A percentile compares a stretch with the other conserved stretches of the same genome.
These are phyloP conservation scores for Pycnomerus fuliginosus DNA, from an alignment of 2,888 invertebrate species.

Conservation along the genomic window DNA sequence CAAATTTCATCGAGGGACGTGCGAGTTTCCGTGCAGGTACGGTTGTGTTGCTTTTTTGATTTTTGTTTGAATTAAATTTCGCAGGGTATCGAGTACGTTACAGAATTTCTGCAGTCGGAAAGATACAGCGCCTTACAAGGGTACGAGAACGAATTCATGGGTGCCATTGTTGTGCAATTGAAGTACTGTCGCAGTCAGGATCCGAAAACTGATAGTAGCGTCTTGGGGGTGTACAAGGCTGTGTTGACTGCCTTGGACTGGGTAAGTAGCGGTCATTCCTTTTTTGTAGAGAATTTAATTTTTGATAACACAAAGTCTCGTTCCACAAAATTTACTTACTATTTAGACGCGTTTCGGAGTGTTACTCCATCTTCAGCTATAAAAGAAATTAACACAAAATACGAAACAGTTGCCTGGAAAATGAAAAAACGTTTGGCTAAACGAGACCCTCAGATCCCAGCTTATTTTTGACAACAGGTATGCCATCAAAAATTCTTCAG, in stretches of 20 bases:
- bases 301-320: no score
- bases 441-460: no score
- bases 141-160: slow-evolving; percentile 68
- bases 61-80: slow-evolving; percentile 4
- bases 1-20: slow-evolving; percentile 26
- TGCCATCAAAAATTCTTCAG: no score
- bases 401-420: no score
- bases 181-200: slow-evolving; percentile 53
- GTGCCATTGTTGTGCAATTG: slow-evolving; percentile 65
- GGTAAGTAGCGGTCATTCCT: no score
- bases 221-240: slow-evolving; percentile 56
- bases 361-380: no score
- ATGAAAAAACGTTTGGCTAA: no score
- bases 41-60: slow-evolving; percentile 3
- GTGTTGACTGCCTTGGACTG: slow-evolving; percentile 57
- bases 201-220: slow-evolving; percentile 49
- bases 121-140: slow-evolving; percentile 56
- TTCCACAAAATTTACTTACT: no score
- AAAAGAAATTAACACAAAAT: no score
- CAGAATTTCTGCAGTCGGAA: slow-evolving; percentile 62
- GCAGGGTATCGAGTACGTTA: slow-evolving; percentile 69
- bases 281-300: no score
- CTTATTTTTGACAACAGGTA: no score
- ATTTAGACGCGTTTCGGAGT: no score
- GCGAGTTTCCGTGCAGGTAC: slow-evolving; percentile 24